Conservation (phyloP, 1,140 invertebrate species). For the Temnothorax longispinosus region DNA sequence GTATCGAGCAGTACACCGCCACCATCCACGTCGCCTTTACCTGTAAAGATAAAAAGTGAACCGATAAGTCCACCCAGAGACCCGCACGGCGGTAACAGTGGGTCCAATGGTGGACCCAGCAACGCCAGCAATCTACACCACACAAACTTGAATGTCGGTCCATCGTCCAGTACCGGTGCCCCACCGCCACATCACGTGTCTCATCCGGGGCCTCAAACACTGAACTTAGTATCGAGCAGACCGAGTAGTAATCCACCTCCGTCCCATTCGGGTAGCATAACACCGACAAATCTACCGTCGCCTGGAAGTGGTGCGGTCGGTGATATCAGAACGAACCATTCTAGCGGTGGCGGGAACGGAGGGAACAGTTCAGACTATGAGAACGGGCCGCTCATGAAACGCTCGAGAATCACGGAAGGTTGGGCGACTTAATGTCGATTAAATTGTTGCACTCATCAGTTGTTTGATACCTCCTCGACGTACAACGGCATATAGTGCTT, state of each 20-base stretch:
- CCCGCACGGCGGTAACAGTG: constrained; percentile 83
- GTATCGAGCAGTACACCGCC: constrained; percentile 94
- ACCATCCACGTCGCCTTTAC: constrained; percentile 91
- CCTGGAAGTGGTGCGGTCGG: constrained; percentile 86
- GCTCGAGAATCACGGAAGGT: constrained; percentile 92
- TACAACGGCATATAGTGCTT: constrained; percentile 78
- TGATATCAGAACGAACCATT: constrained; percentile 84
- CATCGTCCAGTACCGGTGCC: constrained; percentile 82
- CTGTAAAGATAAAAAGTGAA: constrained; percentile 97
- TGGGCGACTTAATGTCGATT: constrained; percentile 92
- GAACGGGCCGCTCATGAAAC: constrained; percentile 92
- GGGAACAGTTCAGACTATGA: constrained; percentile 90
- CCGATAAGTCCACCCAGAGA: constrained; percentile 95
- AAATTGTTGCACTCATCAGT: constrained; percentile 66
- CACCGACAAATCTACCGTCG: constrained; percentile 92
- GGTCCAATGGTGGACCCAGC: constrained; percentile 78
- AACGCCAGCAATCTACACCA: constrained; percentile 78
- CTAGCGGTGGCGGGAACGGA: constrained; percentile 85
- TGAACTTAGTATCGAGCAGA: constrained; percentile 84
- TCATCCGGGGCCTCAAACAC: constrained; percentile 87
- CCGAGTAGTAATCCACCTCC: constrained; percentile 84
- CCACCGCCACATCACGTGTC: constrained; percentile 85
- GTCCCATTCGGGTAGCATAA: constrained; percentile 89
- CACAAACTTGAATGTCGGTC: constrained; percentile 82
- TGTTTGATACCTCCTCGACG: constrained; percentile 74